These are phyloP conservation scores for Laticauda colubrina DNA, from an alignment of 2,113 vertebrate genomes.

Conservation along the genomic window DNA sequence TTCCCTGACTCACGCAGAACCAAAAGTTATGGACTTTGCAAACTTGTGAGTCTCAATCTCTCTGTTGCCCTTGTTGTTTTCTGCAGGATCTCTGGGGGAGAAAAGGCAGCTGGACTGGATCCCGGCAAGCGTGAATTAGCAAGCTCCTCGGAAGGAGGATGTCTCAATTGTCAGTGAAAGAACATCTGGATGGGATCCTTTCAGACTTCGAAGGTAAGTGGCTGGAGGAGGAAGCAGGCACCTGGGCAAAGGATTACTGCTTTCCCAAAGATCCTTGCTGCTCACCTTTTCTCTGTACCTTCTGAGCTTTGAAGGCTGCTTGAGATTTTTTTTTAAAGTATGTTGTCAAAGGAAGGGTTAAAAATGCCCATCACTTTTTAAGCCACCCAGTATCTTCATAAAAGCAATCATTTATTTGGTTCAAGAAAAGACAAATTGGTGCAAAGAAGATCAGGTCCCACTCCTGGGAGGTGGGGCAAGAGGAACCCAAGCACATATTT, in stretches of 20 bases:
- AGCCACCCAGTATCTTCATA: not conserved
- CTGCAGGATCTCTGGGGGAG: not conserved
- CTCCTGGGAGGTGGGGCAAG: not conserved
- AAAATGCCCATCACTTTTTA: not conserved
- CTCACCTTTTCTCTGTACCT: not conserved
- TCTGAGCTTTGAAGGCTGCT: not conserved
- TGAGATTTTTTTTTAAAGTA: not conserved
- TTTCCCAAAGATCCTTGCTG: too few species aligned
- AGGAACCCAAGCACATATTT: not conserved
- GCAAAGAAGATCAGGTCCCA: not conserved
- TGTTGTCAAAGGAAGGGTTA: not conserved
- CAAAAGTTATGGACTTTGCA: not conserved
- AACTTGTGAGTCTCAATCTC: too few species aligned
- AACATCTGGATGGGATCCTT: conserved; percentile 82
- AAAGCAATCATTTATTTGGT: not conserved
- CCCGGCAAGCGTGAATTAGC: not conserved
- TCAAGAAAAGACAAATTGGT: not conserved
- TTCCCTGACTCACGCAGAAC: not conserved
- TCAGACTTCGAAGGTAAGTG: conserved; percentile 82
- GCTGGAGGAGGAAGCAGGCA: not conserved
- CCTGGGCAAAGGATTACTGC: not conserved
- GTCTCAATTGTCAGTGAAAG: conserved; percentile 78
- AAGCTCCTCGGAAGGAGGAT: conserved; percentile 53
- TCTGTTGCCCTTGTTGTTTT: not conserved
- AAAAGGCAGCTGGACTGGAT: not conserved